Base-by-base conservation (phyloP, 2,888 invertebrate genomes). In the Bellardia pandia region DNA sequence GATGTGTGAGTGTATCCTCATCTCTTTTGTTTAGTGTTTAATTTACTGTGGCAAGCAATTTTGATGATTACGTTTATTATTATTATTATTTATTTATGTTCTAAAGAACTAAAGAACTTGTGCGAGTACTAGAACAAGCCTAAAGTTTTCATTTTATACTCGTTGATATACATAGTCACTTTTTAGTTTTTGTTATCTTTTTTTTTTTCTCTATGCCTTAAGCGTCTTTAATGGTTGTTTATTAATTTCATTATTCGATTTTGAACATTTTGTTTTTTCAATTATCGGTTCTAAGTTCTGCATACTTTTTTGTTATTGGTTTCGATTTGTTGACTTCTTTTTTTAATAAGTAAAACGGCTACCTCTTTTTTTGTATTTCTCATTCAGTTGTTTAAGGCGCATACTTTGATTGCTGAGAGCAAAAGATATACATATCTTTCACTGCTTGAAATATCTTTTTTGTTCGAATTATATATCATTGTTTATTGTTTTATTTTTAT, bases 281-380 rank as follows among this genome's bases (percentile, higher is more conserved):
- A 45, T 60, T 68, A 3, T 56, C 6, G 9, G 23, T 56, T 53
- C 53, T 37, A 0, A 4, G 14, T 72, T 72, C 1, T 45, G 14
- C 37, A 37, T 14, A n/a, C 45, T 42, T 77, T 69, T 78, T 13
- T 16, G 37, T 13, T 45, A 11, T 13, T 11, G 40, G 40, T 77
- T 9, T 64, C n/a, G 4, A 66, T 62, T 23, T 30, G 13, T 37
- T 68, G 14, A 53, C 2, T 68, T 11, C 8, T 6, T n/a, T 40
- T 60, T 72, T 23, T 23, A 71, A 16, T 80, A 71, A 79, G 40
- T 58, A 64, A 77, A 85, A 85, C 85, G 58, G 87, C 87, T 87
- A 87, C 87, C 87, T 87, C 87, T 87, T 58, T 87, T 86, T 84
- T 80, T 77, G 33, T 37, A 60, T 45, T 62, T 64, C 33, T 64